Evolutionary conservation across 92 coral and sea anemone genomes (phyloP).

Genomic region (Porites lobata): DNA sequence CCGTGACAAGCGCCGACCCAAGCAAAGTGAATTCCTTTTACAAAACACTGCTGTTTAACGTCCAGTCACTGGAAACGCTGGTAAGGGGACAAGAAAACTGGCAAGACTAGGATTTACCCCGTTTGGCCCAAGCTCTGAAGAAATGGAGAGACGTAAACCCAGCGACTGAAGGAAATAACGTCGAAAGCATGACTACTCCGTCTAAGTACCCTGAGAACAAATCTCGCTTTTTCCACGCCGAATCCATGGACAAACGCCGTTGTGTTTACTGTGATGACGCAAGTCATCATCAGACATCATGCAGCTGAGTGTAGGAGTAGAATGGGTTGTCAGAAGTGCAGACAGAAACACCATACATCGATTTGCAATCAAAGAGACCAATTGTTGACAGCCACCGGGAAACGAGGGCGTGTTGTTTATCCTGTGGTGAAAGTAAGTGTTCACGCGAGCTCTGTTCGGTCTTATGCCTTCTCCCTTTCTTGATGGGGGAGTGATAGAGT

Average conservation of each 20-base stretch:
- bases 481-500: too few relatives aligned
- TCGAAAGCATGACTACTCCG: neutral
- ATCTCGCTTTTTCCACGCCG: too few relatives aligned
- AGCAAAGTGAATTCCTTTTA: neutral
- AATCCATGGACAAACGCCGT: too few relatives aligned
- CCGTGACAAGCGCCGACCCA: neutral
- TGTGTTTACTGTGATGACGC: too few relatives aligned
- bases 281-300: too few relatives aligned
- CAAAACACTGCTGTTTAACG: neutral
- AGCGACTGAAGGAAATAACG: neutral
- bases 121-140: neutral
- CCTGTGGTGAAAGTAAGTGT: too few relatives aligned
- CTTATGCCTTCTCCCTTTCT: too few relatives aligned
- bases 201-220: neutral
- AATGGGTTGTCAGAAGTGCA: neutral
- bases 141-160: conserved; percentile 33
- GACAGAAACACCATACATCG: neutral
- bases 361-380: neutral
- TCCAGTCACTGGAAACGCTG: too few relatives aligned
- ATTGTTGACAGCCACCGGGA: too few relatives aligned
- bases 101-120: conserved; percentile 34
- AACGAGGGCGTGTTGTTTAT: too few relatives aligned
- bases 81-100: neutral
- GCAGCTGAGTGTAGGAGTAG: too few relatives aligned
- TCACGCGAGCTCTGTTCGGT: too few relatives aligned